Evolutionary conservation across 2,888 invertebrate genomes (phyloP), one percentile per base, ranked within the genome.

Genomic region (Spisula solida): DNA sequence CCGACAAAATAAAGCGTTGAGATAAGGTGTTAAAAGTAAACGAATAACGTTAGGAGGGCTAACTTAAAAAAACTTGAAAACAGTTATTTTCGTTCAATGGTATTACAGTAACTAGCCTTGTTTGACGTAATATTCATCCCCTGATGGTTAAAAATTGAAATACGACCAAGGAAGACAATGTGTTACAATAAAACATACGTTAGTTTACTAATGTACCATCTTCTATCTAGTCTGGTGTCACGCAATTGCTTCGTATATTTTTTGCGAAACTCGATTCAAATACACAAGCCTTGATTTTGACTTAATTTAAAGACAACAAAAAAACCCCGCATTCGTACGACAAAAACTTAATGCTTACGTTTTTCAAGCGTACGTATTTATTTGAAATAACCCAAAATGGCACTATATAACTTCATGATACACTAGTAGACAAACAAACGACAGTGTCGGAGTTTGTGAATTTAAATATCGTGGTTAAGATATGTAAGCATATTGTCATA

Each of bases 191-290:
- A 5, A 12, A 75, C 31, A 14, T 10, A 75, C 25, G 16, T 12
- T 31, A 16, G 70, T 25, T 31, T 34, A 41, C 31, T 31, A 31
- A 70, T 29, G 75, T 75, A 31, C 18, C 16, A 31, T 75, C 29
- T 10, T 75, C 20, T 31, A 34, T 34, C 34, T 75, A 18, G 75
- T 41, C 41, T 41, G 41, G 41, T 5, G 41, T 75, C 75, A 34
- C 75, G 75, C 31, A 34, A 34, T 10, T 31, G 18, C 16, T 6
- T 75, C 34, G 34, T 75, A 25, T 75, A 34, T 31, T 75, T n/a
- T 75, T 25, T 34, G 34, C 34, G 75, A 34, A 75, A 75, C 75
- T 75, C 18, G 75, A 75, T 75, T n/a, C 60, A 66, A 60, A 66
- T 25, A 25, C 6, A 25, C 60, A 4, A n/a, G 60, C 1, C 60